These are phyloP conservation scores for Daktulosphaira vitifoliae DNA, from an alignment of 1,140 invertebrate species.

Conservation along the genomic window DNA sequence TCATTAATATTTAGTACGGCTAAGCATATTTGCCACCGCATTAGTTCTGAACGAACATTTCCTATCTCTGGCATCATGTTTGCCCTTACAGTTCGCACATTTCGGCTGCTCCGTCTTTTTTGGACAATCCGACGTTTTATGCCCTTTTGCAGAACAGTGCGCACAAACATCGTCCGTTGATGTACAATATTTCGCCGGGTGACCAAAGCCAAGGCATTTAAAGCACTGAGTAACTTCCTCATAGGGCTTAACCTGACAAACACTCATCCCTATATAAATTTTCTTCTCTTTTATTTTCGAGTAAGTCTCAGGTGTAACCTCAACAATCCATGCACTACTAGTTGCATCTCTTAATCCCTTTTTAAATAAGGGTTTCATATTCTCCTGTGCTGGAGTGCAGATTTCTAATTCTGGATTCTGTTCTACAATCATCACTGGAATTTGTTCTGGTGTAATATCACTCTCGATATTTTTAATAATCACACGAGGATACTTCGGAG, in stretches of 20 bases:
- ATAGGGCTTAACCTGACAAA: background rate
- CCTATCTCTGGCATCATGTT: background rate
- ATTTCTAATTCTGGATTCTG: no score
- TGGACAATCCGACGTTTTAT: background rate
- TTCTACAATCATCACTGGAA: no score
- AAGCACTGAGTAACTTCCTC: constrained; percentile 27
- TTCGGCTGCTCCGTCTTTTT: background rate
- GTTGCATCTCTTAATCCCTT: background rate
- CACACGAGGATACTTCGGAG: no score
- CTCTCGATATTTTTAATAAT: no score
- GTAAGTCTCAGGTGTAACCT: background rate
- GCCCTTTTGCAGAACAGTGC: background rate
- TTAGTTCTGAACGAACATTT: background rate
- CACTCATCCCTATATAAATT: background rate
- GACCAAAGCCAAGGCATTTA: constrained; percentile 35
- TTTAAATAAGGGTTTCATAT: background rate
- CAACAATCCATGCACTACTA: background rate
- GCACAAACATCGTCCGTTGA: background rate
- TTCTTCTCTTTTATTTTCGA: background rate
- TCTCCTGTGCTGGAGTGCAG: no score
- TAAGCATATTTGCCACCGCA: background rate
- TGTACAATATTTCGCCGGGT: background rate
- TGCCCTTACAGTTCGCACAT: background rate
- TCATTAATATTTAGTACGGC: background rate
- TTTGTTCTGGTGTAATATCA: no score